Evolutionary conservation across 2,797 vertebrate genomes (phyloP).

Genomic region (Hypotaenidia okinawae): DNA sequence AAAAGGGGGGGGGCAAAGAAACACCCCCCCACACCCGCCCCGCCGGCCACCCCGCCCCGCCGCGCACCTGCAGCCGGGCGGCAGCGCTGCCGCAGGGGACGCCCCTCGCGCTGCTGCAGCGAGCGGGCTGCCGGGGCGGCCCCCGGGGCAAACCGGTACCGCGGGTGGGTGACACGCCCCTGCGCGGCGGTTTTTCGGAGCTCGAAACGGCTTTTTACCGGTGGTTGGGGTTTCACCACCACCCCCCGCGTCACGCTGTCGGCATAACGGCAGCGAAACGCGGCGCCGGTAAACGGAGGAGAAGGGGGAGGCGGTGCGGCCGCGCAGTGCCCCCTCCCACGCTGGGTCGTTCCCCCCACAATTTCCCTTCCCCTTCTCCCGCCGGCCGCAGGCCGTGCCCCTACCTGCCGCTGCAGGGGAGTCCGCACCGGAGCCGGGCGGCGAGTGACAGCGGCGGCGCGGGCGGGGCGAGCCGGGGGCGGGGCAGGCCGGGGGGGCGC

Average conservation of each 20-base stretch:
- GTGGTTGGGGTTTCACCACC: too few species aligned
- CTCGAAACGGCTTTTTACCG: background rate
- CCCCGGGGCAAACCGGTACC: background rate
- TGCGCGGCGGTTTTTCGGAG: background rate
- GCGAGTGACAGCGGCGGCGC: background rate
- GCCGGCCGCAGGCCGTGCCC: background rate
- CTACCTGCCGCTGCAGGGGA: slow-evolving; percentile 24
- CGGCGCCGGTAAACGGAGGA: background rate
- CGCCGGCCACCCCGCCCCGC: background rate
- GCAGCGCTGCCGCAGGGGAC: slow-evolving; percentile 44
- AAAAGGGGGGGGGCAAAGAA: background rate
- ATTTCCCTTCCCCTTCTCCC: background rate
- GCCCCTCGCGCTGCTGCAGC: background rate
- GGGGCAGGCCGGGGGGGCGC: background rate
- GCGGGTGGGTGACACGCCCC: background rate
- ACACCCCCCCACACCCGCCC: background rate
- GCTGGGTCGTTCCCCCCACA: background rate
- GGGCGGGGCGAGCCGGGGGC: background rate
- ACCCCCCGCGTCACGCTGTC: background rate
- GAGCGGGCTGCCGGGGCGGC: background rate
- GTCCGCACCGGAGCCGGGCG: slow-evolving; percentile 23
- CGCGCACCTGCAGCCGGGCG: background rate
- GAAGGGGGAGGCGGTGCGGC: too few species aligned
- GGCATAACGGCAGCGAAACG: background rate
- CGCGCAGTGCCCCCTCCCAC: background rate